Conservation (phyloP, 2,888 invertebrate species). For the Sinelater perroti region DNA sequence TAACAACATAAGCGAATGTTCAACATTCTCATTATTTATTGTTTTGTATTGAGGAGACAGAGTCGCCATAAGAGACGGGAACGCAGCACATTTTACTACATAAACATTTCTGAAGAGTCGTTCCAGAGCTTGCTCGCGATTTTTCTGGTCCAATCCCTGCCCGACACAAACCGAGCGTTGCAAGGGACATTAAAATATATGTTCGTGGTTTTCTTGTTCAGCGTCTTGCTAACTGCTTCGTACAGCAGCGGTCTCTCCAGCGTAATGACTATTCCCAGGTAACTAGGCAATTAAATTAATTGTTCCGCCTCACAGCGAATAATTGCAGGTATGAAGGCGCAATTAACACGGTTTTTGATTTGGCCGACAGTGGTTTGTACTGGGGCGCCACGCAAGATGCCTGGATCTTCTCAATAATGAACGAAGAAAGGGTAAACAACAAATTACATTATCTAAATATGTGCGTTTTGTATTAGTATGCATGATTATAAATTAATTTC, state of each 20-base stretch:
- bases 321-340: constrained; percentile 65
- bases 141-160: constrained; percentile 50
- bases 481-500: too few relatives aligned
- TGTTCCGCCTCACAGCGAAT: neutral
- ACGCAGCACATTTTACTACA: neutral
- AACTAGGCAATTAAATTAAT: neutral
- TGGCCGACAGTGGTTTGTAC: constrained; percentile 64
- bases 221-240: constrained; percentile 68
- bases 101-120: constrained; percentile 7
- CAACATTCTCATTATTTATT: too few relatives aligned
- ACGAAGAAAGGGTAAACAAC: constrained; percentile 69
- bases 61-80: neutral
- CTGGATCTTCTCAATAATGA: constrained; percentile 70
- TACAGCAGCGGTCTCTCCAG: constrained; percentile 74
- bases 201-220: constrained; percentile 64
- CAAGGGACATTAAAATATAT: constrained; percentile 53
- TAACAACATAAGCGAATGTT: too few relatives aligned
- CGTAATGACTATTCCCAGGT: constrained; percentile 72
- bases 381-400: constrained; percentile 76
- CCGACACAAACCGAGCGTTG: constrained; percentile 33
- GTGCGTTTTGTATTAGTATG: too few relatives aligned
- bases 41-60: too few relatives aligned
- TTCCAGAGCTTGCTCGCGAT: constrained; percentile 29
- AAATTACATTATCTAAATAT: too few relatives aligned
- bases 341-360: constrained; percentile 69